A percentile compares a stretch with the other conserved stretches of the same genome.
Evolutionary conservation across 2,113 vertebrate species (phyloP).

Genomic region (Tupaia tana): DNA sequence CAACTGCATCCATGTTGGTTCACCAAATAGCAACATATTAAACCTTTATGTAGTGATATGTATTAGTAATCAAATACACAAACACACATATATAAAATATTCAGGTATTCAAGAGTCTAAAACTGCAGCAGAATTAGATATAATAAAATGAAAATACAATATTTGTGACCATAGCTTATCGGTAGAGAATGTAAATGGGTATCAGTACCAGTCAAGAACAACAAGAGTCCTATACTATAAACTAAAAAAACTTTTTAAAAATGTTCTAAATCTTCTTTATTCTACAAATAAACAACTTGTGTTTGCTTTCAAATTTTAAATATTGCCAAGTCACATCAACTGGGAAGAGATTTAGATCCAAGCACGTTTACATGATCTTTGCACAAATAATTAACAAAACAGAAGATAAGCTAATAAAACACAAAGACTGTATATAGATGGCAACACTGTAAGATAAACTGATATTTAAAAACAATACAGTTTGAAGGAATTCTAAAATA

Average conservation of each 20-base stretch:
- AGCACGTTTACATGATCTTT: conserved; percentile 48
- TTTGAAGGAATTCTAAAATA: conserved; percentile 57
- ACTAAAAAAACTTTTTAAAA: neutral
- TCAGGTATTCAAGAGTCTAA: neutral
- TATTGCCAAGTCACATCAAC: conserved; percentile 56
- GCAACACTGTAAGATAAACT: conserved; percentile 47
- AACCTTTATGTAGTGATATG: neutral
- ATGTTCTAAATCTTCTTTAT: neutral
- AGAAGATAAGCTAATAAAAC: conserved; percentile 59
- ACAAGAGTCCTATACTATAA: neutral
- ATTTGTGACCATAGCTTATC: neutral
- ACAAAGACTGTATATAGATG: conserved; percentile 21
- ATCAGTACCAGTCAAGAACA: conserved; percentile 16
- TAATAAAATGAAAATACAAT: neutral
- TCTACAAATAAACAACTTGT: conserved; percentile 64
- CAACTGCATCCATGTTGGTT: neutral
- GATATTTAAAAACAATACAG: conserved; percentile 39
- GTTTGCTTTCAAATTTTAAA: conserved; percentile 61
- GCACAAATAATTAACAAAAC: conserved; percentile 70
- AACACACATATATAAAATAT: neutral
- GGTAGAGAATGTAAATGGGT: neutral
- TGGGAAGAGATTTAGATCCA: conserved; percentile 40
- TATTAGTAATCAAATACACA: neutral
- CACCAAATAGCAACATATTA: neutral
- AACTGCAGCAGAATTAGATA: neutral